Evolutionary conservation across 2,888 invertebrate genomes (phyloP).

Genomic region (Acrobasis consociella): DNA sequence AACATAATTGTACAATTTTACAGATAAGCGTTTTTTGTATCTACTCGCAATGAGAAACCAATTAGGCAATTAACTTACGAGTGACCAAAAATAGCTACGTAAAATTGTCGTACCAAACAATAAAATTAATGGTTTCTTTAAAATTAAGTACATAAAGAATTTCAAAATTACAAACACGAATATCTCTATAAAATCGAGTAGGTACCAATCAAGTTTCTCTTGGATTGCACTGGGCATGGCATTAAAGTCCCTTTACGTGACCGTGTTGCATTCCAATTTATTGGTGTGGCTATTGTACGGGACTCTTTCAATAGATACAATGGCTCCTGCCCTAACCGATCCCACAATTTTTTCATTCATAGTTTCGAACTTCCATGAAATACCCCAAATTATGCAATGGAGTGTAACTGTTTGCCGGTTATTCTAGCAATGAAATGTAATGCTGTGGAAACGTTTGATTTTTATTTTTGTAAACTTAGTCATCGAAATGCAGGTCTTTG

Average conservation of each 20-base stretch:
- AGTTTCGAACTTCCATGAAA: conserved; percentile 47
- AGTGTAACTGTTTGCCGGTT: conserved; percentile 29
- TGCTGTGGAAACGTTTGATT: conserved; percentile 16
- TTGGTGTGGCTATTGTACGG: conserved; percentile 59
- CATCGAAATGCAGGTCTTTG: conserved; percentile 34
- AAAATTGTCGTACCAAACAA: not conserved
- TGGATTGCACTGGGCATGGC: not conserved
- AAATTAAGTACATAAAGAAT: too few species aligned
- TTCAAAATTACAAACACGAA: too few species aligned
- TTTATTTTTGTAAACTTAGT: conserved; percentile 18
- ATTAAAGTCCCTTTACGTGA: conserved; percentile 57
- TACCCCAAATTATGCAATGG: conserved; percentile 37
- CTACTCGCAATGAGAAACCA: not conserved
- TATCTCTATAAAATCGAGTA: too few species aligned
- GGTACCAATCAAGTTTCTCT: not conserved
- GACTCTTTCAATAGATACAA: conserved; percentile 56
- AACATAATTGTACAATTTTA: not conserved
- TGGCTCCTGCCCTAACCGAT: conserved; percentile 54
- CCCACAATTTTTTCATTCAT: conserved; percentile 61
- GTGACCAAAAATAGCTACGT: not conserved
- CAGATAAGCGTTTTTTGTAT: not conserved
- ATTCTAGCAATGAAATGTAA: conserved; percentile 10
- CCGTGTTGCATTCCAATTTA: conserved; percentile 57
- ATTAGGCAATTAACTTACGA: not conserved
- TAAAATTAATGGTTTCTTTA: not conserved